Percentiles rank a stretch among this genome's conserved stretches.
Conservation (phyloP, 2,113 vertebrate genomes). For the Eolophus roseicapilla region DNA sequence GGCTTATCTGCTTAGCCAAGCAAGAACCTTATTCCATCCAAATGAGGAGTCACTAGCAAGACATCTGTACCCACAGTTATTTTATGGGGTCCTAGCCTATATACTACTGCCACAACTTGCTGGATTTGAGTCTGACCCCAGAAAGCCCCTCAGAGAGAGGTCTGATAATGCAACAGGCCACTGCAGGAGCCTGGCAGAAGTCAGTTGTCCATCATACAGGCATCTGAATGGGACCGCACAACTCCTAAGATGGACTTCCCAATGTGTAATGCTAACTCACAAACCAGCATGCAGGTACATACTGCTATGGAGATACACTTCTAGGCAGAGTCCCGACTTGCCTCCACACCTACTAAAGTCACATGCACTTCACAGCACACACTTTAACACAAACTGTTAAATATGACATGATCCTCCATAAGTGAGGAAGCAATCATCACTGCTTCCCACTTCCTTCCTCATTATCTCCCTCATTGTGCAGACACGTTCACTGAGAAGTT, state of each 20-base stretch:
- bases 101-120: neutral
- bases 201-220: neutral
- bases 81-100: neutral
- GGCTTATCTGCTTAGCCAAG: neutral
- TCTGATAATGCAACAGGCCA: neutral
- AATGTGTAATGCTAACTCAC: neutral
- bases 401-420: neutral
- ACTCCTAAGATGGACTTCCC: neutral
- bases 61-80: neutral
- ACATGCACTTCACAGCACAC: neutral
- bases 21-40: neutral
- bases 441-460: neutral
- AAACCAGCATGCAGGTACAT: neutral
- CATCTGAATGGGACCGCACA: accelerated
- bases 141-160: neutral
- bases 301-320: neutral
- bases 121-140: neutral
- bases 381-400: neutral
- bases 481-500: neutral
- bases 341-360: neutral
- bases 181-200: neutral
- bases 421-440: neutral
- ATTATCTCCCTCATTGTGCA: neutral
- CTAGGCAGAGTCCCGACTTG: neutral
- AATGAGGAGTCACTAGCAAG: neutral